Conservation (phyloP, 1,140 invertebrate species). For the Sarcophaga peregrina region DNA sequence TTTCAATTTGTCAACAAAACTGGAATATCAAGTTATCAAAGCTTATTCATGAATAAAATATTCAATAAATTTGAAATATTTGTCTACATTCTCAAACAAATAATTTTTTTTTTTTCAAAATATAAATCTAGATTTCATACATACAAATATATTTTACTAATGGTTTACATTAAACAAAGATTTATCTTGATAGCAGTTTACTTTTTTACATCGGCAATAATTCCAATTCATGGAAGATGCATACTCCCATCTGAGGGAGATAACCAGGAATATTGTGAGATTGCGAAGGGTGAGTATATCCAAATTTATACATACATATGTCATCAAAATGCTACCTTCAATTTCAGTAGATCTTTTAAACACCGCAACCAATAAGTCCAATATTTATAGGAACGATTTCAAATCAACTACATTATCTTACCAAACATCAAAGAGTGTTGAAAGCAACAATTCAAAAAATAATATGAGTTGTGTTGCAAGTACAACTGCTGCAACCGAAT, state of each 20-base stretch:
- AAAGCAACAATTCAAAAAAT: no score
- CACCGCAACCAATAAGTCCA: background rate
- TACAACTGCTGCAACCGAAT: no score
- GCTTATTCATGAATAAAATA: background rate
- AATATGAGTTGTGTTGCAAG: no score
- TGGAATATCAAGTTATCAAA: no score
- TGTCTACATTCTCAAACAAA: no score
- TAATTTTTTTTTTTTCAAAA: no score
- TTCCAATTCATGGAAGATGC: background rate
- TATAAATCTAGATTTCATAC: no score
- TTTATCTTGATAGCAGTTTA: background rate
- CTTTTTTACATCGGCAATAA: background rate
- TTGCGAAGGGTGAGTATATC: background rate
- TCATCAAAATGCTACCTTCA: background rate
- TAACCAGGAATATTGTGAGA: background rate
- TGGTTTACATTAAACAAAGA: background rate
- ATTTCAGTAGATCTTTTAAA: background rate
- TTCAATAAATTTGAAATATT: background rate
- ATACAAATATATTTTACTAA: background rate
- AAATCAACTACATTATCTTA: background rate
- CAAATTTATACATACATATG: no score
- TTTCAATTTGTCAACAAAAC: no score
- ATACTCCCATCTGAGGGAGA: background rate
- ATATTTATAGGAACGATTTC: background rate
- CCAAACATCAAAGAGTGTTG: background rate